A percentile compares a stretch with the other conserved stretches of the same genome.
Evolutionary conservation across 2,888 invertebrate genomes (phyloP).

Genomic region (Apamea monoglypha): DNA sequence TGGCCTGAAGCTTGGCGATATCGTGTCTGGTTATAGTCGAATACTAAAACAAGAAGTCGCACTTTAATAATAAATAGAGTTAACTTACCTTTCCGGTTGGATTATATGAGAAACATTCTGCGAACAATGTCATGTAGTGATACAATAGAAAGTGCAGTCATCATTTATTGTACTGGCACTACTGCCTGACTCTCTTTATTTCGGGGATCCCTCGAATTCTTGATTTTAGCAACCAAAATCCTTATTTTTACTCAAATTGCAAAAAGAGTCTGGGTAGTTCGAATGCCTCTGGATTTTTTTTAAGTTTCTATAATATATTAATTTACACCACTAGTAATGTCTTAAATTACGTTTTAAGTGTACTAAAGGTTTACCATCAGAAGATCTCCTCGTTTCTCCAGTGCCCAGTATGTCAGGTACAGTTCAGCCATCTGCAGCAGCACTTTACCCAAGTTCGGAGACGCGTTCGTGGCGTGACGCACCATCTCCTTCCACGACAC

Average conservation of each 20-base stretch:
- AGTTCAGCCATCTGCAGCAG: constrained; percentile 93
- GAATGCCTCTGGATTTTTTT: background rate
- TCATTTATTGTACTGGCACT: background rate
- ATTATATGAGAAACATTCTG: too few relatives aligned
- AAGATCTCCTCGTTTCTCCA: constrained; percentile 94
- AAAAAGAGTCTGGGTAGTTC: background rate
- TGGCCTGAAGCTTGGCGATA: constrained; percentile 90
- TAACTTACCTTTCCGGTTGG: background rate
- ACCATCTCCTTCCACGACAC: constrained; percentile 92
- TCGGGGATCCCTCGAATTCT: background rate
- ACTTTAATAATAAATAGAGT: background rate
- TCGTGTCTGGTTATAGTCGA: constrained; percentile 89
- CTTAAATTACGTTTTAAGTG: background rate
- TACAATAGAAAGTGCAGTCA: background rate
- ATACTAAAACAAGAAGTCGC: constrained; percentile 86
- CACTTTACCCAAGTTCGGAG: constrained; percentile 91
- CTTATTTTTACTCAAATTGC: background rate
- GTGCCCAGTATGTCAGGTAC: constrained; percentile 93
- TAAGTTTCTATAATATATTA: background rate
- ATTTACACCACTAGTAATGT: background rate
- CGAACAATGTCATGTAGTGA: background rate
- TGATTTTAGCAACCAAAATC: background rate
- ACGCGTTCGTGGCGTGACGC: constrained; percentile 85
- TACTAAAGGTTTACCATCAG: constrained; percentile 74
- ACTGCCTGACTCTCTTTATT: too few relatives aligned